Evolutionary conservation across 37 sponge, comb jelly and placozoan species (phyloP).

Genomic region (Tethya wilhelma): DNA sequence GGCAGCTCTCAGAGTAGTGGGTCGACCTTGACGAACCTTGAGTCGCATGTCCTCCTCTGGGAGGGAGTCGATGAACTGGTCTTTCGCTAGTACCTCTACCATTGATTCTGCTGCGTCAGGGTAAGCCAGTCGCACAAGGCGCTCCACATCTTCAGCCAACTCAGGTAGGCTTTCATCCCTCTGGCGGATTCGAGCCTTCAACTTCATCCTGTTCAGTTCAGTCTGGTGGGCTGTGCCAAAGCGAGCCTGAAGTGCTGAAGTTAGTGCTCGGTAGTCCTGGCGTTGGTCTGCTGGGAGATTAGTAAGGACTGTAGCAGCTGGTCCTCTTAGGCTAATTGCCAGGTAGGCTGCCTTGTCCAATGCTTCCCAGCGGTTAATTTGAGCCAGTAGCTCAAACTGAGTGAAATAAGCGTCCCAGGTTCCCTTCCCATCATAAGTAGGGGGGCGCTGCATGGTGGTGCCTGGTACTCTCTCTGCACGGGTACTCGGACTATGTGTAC

Average conservation of each 20-base stretch:
- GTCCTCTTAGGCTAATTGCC: conserved; percentile 16
- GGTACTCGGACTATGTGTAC: too few relatives aligned
- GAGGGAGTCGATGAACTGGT: conserved; percentile 36
- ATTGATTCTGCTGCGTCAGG: conserved; percentile 7
- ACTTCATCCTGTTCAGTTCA: conserved; percentile 1
- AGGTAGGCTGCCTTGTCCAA: conserved; percentile 18
- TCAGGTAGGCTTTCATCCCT: conserved; percentile 26
- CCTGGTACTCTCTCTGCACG: not conserved
- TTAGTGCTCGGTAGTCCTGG: conserved; percentile 13
- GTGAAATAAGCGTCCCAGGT: conserved; percentile 27
- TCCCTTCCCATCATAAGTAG: conserved; percentile 7
- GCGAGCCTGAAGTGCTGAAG: conserved; percentile 10
- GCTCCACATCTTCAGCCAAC: conserved; percentile 18
- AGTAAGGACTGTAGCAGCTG: not conserved
- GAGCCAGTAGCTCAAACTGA: conserved; percentile 36
- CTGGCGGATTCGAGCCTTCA: not conserved
- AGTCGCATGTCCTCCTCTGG: conserved; percentile 32
- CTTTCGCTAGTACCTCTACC: conserved; percentile 32
- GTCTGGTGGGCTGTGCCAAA: conserved; percentile 33
- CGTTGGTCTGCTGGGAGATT: not conserved
- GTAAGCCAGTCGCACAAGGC: conserved; percentile 32
- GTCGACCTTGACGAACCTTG: not conserved
- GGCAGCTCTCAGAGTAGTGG: conserved; percentile 19
- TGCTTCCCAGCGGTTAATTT: conserved; percentile 11
- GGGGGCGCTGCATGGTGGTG: conserved; percentile 4